Base-by-base conservation (phyloP, 2,888 invertebrate genomes). In the Sipha maydis region DNA sequence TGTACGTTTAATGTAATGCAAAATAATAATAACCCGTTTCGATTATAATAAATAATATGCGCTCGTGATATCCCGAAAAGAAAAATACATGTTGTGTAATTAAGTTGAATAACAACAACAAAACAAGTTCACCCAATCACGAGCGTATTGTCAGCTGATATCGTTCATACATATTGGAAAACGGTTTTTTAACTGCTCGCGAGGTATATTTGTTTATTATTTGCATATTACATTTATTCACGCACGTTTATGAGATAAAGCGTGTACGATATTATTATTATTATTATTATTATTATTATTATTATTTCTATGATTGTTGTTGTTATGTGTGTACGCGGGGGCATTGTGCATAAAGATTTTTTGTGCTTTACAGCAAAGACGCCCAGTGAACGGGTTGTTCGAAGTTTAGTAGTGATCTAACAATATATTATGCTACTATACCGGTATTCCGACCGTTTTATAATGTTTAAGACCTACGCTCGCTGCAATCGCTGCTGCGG, bases 31-130 rank as follows among this genome's bases (percentile, higher is more conserved):
- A 48, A 77, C 85, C 85, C 41, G 85, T 85, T 85, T 85, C 17
- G 77, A 85, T 69, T 8, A 25, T 77, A 85, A 77, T 85, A 85
- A 85, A 85, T 85, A 69, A 85, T 67, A 31, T 19, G 85, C 31
- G 85, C 31, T 77, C 85, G 85, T 85, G 77, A 85, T 85, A 85
- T 85, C 48, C 77, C 85, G 67, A 85, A 85, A 85, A 85, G 67
- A 77, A 67, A 76, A 38, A 71, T 25, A 75, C 28, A 84, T 0
- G 67, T 84, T 84, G 76, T 84, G 84, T 76, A 84, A 84, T 84
- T 84, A 76, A 84, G 84, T 84, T 84, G 84, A 76, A 84, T 76
- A 84, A 84, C 84, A 31, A 76, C 61, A 41, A 76, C 61, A 41
- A 67, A 84, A 84, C 84, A 61, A 67, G 76, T 84, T 84, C 76